These are phyloP conservation scores for Ecliptopera silaceata DNA, from an alignment of 2,888 invertebrate genomes.

Conservation along the genomic window DNA sequence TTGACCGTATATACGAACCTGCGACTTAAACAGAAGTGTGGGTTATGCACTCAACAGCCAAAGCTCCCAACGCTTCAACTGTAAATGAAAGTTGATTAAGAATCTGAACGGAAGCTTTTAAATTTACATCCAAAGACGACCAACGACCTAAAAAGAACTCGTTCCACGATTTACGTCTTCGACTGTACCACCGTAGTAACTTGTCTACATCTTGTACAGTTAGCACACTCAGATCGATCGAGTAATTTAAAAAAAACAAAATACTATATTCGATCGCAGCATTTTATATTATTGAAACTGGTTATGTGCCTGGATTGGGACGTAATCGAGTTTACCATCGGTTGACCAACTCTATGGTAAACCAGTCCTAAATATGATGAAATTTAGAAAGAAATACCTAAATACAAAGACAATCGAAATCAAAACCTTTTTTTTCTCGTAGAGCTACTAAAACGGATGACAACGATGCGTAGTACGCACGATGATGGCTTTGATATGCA, in stretches of 20 bases:
- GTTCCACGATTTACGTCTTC: neutral
- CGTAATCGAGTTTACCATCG: too few relatives aligned
- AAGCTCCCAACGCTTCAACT: neutral
- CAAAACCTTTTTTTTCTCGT: too few relatives aligned
- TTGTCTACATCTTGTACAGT: neutral
- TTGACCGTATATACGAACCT: neutral
- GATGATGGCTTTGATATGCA: neutral
- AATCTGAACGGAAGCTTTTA: constrained; percentile 12
- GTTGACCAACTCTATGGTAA: too few relatives aligned
- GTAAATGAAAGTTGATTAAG: constrained; percentile 1
- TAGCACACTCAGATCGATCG: neutral
- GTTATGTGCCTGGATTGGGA: too few relatives aligned
- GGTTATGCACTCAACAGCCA: neutral
- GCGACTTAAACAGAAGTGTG: neutral
- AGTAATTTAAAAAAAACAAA: neutral
- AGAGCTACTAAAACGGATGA: too few relatives aligned
- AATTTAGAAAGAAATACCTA: too few relatives aligned
- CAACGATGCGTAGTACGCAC: too few relatives aligned
- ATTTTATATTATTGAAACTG: neutral
- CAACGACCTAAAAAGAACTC: constrained; percentile 10
- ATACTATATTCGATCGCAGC: neutral
- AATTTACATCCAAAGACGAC: neutral
- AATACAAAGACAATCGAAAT: too few relatives aligned
- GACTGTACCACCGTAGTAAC: constrained; percentile 12
- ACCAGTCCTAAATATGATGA: too few relatives aligned